Evolutionary conservation across 1,140 invertebrate genomes (phyloP).

Genomic region (Drosophila lini): DNA sequence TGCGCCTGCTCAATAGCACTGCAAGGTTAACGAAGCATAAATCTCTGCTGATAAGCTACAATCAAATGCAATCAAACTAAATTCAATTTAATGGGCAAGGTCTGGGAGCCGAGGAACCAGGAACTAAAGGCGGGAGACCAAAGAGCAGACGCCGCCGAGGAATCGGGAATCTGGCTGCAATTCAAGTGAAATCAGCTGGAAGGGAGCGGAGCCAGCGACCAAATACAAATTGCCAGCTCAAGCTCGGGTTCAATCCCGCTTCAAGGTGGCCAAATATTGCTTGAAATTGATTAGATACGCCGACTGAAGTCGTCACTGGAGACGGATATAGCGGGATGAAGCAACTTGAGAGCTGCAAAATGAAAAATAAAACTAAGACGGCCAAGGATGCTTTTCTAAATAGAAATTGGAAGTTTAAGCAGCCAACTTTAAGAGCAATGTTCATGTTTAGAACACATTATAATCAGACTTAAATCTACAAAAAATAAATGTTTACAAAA

Average conservation of each 20-base stretch:
- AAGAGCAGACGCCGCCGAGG: conserved; percentile 37
- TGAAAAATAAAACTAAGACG: neutral
- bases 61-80: conserved; percentile 83
- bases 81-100: conserved; percentile 73
- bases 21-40: conserved; percentile 79
- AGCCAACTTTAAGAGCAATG: neutral
- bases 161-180: conserved; percentile 44
- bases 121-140: conserved; percentile 34
- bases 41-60: conserved; percentile 79
- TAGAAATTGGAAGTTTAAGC: neutral
- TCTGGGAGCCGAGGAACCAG: conserved; percentile 17
- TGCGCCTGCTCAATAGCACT: conserved; percentile 46
- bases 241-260: conserved; percentile 30
- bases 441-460: neutral
- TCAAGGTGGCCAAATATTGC: conserved; percentile 63
- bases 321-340: conserved; percentile 3
- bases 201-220: conserved; percentile 56
- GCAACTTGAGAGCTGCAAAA: neutral
- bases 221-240: conserved; percentile 70
- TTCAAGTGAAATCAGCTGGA: conserved; percentile 72
- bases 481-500: conserved; percentile 2
- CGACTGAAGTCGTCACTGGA: conserved; percentile 13
- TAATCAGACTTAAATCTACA: conserved; percentile 1
- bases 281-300: conserved; percentile 60
- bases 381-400: neutral